Percentiles rank a stretch among this genome's conserved stretches.
These are phyloP conservation scores for Pterocles gutturalis DNA, from an alignment of 2,113 vertebrate species.

Conservation along the genomic window DNA sequence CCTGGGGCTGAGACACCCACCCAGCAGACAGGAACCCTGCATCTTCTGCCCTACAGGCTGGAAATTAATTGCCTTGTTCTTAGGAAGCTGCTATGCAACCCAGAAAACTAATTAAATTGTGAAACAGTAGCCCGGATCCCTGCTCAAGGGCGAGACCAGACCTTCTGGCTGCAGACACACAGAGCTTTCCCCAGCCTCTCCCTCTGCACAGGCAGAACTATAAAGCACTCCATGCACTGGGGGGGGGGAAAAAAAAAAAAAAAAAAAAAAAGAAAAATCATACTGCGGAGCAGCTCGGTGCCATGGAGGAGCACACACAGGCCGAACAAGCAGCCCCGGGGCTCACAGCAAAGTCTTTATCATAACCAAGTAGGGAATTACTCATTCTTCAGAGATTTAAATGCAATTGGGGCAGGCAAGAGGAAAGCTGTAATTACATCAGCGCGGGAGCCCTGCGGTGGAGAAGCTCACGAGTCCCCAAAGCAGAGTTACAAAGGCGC, in stretches of 20 bases:
- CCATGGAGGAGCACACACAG: not conserved
- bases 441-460: not conserved
- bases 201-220: not conserved
- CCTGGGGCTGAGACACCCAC: not conserved
- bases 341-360: constrained; percentile 3
- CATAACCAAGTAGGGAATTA: constrained; percentile 13
- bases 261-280: not conserved
- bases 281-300: not conserved
- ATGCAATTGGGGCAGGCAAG: not conserved
- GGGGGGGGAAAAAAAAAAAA: not conserved
- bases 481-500: not conserved
- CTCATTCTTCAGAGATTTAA: constrained; percentile 38
- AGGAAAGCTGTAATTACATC: constrained; percentile 16
- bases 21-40: not conserved
- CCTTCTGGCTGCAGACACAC: not conserved
- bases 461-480: not conserved
- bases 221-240: accelerated
- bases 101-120: constrained; percentile 36
- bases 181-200: not conserved
- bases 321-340: not conserved
- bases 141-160: constrained; percentile 38
- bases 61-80: constrained; percentile 19
- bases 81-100: not conserved
- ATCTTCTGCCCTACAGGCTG: constrained; percentile 5
- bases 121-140: constrained; percentile 37